A percentile compares a stretch with the other conserved stretches of the same genome.
phyloP scores from a whole-genome alignment of 2,888 invertebrate genomes.

The Stratiomys singularior region DNA sequence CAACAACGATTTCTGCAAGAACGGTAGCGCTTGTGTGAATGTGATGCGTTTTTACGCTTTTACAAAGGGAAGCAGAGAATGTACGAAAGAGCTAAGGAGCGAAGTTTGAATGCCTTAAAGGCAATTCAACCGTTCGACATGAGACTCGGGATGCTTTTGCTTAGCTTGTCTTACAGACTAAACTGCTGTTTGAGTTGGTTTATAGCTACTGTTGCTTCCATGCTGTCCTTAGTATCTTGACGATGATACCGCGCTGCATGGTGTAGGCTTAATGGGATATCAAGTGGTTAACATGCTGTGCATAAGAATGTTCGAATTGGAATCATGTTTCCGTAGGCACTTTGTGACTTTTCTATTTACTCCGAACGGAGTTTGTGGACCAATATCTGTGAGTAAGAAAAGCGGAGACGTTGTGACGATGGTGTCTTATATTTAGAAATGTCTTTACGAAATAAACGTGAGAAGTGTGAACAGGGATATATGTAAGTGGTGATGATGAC shows the following conservation, averaged over 20 bases:
- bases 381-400: not conserved
- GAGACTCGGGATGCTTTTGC: slow-evolving; percentile 11
- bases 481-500: too few relatives aligned
- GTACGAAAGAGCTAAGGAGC: not conserved
- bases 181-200: not conserved
- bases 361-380: not conserved
- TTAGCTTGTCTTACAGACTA: not conserved
- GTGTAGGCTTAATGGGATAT: slow-evolving; percentile 39
- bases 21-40: slow-evolving; percentile 9
- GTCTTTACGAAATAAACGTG: not conserved
- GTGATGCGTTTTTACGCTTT: slow-evolving; percentile 19
- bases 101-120: not conserved
- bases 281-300: slow-evolving; percentile 45
- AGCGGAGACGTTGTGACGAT: not conserved
- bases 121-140: not conserved
- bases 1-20: slow-evolving; percentile 8
- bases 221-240: not conserved
- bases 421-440: too few relatives aligned
- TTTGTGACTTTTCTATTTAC: not conserved
- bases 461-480: too few relatives aligned
- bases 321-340: slow-evolving; percentile 23
- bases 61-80: not conserved
- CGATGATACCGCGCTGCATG: not conserved
- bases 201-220: slow-evolving; percentile 28
- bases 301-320: slow-evolving; percentile 25